Base-by-base conservation (phyloP, 2,113 vertebrate species). In the Stegostoma tigrinum region DNA sequence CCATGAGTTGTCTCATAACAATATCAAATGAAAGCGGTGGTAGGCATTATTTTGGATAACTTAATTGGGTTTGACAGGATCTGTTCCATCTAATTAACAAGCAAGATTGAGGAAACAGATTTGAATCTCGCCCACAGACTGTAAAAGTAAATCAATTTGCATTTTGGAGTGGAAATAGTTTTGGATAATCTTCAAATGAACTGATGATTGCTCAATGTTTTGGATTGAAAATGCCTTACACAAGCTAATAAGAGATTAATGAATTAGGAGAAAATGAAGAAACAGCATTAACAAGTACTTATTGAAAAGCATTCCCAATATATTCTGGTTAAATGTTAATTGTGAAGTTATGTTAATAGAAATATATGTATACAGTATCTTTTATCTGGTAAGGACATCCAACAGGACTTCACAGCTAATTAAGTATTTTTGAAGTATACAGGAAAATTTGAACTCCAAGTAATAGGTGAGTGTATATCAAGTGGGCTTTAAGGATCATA, bases 81-180 rank as follows among this genome's bases (percentile, higher is more conserved):
- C 80, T 83, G 80, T 83, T 83, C 38, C 78, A 83, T 83, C 80
- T 83, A 83, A 83, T 83, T 83, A 83, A 42, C 80, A 83, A 83
- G 80, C 17, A 21, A 83, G 80, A 83, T 83, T 83, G 38, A 83
- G 38, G 78, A 83, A 83, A 83, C 38, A 83, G 80, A 83, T 83
- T 83, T 83, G 38, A 83, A 83, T 83, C 80, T 83, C 80, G 17
- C n/a, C 80, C 80, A 83, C 80, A 83, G 80, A 42, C 38, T 83
- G 80, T 83, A 83, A 83, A 83, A 83, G 38, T 83, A 19, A 83
- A 83, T 83, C 38, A 83, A 19, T 83, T 83, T 83, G 17, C 80
- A 83, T 83, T 45, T 83, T 83, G 80, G 38, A 42, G 80, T 42
- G 80, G 42, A 83, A 83, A 83, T 83, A 83, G 80, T 83, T 83